Conservation (phyloP, 2,888 invertebrate genomes). For the Subacronicta megacephala region DNA sequence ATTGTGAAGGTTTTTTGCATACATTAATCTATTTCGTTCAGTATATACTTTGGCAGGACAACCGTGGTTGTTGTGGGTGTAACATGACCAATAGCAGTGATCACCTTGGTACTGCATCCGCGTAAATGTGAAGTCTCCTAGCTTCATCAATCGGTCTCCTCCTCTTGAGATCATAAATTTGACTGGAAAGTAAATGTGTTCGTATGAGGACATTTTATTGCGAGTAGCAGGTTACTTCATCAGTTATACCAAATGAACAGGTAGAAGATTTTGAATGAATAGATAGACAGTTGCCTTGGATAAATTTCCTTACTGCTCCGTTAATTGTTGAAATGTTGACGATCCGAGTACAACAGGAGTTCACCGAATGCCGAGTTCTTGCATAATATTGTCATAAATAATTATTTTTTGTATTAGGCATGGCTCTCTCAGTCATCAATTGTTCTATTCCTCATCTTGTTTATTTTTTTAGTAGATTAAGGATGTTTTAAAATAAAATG, state of each 20-base stretch:
- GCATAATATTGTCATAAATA: no score
- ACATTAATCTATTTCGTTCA: constrained; percentile 71
- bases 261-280: not conserved
- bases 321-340: no score
- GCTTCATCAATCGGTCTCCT: constrained; percentile 81
- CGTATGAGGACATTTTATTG: constrained; percentile 45
- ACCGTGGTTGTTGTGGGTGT: constrained; percentile 77
- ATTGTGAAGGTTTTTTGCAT: constrained; percentile 79
- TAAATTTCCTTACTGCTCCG: no score
- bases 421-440: no score
- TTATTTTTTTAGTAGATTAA: no score
- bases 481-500: no score
- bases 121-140: constrained; percentile 84
- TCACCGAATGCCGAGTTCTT: no score
- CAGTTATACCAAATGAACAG: not conserved
- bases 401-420: no score
- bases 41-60: constrained; percentile 82
- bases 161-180: constrained; percentile 82
- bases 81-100: constrained; percentile 80
- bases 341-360: no score
- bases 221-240: not conserved
- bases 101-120: constrained; percentile 65
- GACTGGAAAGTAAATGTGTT: constrained; percentile 70
- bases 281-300: not conserved
- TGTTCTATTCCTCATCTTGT: no score